Evolutionary conservation across 2,888 invertebrate species (phyloP).

Genomic region (Heliconius aoede): DNA sequence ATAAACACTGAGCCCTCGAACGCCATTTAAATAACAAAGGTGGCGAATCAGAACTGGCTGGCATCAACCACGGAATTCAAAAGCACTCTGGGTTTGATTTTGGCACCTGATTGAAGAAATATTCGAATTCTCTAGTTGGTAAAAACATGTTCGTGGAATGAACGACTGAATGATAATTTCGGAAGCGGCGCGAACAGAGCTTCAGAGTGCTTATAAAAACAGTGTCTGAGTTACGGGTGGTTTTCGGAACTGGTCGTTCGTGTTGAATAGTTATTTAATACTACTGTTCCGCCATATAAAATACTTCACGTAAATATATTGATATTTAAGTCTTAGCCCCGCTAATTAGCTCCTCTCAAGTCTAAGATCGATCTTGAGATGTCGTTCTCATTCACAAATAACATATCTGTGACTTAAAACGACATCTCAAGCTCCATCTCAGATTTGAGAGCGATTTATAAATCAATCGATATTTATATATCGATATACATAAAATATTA

Average conservation of each 20-base stretch:
- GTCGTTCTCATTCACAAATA: too few relatives aligned
- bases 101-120: slow-evolving; percentile 54
- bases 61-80: slow-evolving; percentile 37
- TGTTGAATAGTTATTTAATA: slow-evolving; percentile 38
- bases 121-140: slow-evolving; percentile 50
- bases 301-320: not conserved
- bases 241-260: slow-evolving; percentile 49
- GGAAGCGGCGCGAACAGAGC: slow-evolving; percentile 73
- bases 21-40: slow-evolving; percentile 45
- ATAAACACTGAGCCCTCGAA: slow-evolving; percentile 50
- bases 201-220: slow-evolving; percentile 74
- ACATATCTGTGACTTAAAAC: too few relatives aligned
- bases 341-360: too few relatives aligned
- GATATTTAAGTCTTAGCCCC: too few relatives aligned
- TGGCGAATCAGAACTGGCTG: slow-evolving; percentile 37
- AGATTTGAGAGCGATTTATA: too few relatives aligned
- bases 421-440: too few relatives aligned
- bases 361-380: too few relatives aligned
- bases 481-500: slow-evolving; percentile 36
- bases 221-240: slow-evolving; percentile 48
- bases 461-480: slow-evolving; percentile 30
- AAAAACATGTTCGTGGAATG: slow-evolving; percentile 61
- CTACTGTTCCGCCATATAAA: not conserved
- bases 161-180: slow-evolving; percentile 64
- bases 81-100: slow-evolving; percentile 48